Evolutionary conservation across 1,140 invertebrate genomes (phyloP).

Genomic region (Bombus haemorrhoidalis): DNA sequence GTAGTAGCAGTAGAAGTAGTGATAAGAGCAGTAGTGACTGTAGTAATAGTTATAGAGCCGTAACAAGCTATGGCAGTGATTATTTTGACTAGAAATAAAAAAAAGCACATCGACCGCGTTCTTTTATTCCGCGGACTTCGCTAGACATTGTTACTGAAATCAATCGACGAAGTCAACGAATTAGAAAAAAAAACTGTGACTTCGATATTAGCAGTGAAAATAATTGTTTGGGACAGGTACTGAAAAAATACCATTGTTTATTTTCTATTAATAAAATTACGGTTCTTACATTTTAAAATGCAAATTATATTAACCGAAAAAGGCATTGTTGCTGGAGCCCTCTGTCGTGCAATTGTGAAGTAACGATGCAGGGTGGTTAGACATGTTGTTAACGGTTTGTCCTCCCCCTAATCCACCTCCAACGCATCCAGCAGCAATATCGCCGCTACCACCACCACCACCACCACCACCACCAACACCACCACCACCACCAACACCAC

Average conservation of each 20-base stretch:
- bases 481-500: not conserved
- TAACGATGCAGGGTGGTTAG: slow-evolving; percentile 49
- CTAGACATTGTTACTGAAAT: not conserved
- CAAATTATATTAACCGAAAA: slow-evolving; percentile 65
- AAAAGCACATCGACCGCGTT: not conserved
- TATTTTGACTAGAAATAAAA: not conserved
- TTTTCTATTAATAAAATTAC: slow-evolving; percentile 68
- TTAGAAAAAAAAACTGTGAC: not conserved
- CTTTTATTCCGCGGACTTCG: not conserved
- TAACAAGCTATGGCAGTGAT: not conserved
- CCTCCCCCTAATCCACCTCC: slow-evolving; percentile 12
- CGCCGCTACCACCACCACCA: not conserved
- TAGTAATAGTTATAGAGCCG: not conserved
- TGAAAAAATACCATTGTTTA: slow-evolving; percentile 70
- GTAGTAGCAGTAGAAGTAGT: not conserved
- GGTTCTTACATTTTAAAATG: slow-evolving; percentile 59
- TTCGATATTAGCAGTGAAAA: not conserved
- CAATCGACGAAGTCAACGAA: not conserved
- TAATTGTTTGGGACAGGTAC: not conserved
- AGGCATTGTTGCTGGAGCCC: slow-evolving; percentile 61
- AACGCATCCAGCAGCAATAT: not conserved
- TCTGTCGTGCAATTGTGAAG: slow-evolving; percentile 68
- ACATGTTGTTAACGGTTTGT: slow-evolving; percentile 37
- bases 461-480: not conserved
- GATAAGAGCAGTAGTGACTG: not conserved